Evolutionary conservation across 2,113 vertebrate species (phyloP).

Genomic region (Prinia subflava): DNA sequence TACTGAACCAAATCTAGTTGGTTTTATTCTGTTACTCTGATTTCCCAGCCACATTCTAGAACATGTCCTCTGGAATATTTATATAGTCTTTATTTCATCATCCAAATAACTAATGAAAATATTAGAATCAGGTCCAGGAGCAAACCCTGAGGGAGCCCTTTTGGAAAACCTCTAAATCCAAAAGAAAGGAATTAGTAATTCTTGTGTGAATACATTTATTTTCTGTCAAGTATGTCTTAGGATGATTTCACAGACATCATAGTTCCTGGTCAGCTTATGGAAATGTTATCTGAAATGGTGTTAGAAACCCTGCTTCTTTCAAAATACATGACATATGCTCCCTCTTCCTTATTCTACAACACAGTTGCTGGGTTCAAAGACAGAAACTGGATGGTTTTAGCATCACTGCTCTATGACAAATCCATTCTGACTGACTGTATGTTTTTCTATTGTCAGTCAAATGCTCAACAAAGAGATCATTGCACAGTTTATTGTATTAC

Average conservation of each 20-base stretch:
- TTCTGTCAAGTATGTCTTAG: not conserved
- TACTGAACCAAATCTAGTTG: not conserved
- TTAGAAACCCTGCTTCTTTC: not conserved
- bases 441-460: not conserved
- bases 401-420: not conserved
- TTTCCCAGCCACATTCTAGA: not conserved
- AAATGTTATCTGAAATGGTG: not conserved
- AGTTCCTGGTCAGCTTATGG: not conserved
- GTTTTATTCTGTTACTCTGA: not conserved
- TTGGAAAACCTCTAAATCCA: not conserved
- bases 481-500: not conserved
- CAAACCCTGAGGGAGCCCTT: not conserved
- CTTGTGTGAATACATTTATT: not conserved
- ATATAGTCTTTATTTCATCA: not conserved
- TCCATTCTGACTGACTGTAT: not conserved
- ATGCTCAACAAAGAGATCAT: not conserved
- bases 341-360: not conserved
- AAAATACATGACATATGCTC: not conserved
- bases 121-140: not conserved
- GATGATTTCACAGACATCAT: not conserved
- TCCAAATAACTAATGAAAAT: slow-evolving; percentile 23
- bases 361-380: not conserved
- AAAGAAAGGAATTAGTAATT: not conserved
- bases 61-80: not conserved
- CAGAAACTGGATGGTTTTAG: not conserved